Evolutionary conservation across 2,888 invertebrate genomes (phyloP).

Genomic region (Hirtodrosophila alboralis): DNA sequence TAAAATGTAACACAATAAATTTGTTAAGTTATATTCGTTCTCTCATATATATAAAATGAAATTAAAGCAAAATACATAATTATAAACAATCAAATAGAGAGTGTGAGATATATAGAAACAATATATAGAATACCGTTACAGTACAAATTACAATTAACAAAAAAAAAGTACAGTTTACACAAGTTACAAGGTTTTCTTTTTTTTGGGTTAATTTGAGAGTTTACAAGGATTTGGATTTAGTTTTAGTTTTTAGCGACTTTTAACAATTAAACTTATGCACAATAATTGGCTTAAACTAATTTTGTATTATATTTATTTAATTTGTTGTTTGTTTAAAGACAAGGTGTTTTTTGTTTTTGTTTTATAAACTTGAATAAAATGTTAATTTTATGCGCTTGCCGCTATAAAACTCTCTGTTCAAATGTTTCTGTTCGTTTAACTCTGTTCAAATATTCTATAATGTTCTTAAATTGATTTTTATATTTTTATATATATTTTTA

Average conservation of each 20-base stretch:
- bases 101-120: too few species aligned
- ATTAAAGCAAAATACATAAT: conserved; percentile 61
- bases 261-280: conserved; percentile 22
- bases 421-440: conserved; percentile 19
- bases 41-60: conserved; percentile 31
- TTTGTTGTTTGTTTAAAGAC: conserved; percentile 17
- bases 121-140: conserved; percentile 37
- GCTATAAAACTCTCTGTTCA: conserved; percentile 43
- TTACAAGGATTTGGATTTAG: too few species aligned
- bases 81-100: conserved; percentile 27
- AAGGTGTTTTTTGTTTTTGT: conserved; percentile 21
- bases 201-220: too few species aligned
- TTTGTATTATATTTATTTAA: conserved; percentile 2
- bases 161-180: conserved; percentile 5
- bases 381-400: conserved; percentile 50
- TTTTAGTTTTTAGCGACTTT: too few species aligned
- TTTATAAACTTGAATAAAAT: conserved; percentile 4
- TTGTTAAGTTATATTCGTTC: conserved; percentile 62
- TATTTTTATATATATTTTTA: conserved; percentile 19
- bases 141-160: neutral
- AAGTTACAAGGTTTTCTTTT: too few species aligned
- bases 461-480: conserved; percentile 12
- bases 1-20: conserved; percentile 69
- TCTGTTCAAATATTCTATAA: conserved; percentile 22
- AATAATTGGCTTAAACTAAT: conserved; percentile 36